Evolutionary conservation across 2,888 invertebrate genomes (phyloP).

Genomic region (Leptodirus hochenwartii): DNA sequence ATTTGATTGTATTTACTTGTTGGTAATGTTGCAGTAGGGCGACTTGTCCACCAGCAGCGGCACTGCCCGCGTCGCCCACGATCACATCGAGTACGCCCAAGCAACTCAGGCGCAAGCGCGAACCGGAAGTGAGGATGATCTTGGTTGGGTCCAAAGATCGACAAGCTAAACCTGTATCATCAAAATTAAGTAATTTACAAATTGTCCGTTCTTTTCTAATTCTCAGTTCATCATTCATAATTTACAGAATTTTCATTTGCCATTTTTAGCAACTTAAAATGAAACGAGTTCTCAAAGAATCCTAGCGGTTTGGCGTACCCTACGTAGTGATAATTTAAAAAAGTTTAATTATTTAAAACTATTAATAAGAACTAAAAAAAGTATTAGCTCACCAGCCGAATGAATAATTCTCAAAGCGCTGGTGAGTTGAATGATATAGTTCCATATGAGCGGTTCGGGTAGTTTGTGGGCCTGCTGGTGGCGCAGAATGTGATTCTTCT

Average conservation of each 20-base stretch:
- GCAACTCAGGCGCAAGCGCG: constrained; percentile 59
- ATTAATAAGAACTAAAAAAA: no score
- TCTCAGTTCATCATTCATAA: no score
- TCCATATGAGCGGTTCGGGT: constrained; percentile 88
- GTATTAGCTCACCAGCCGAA: constrained; percentile 29
- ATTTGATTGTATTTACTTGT: constrained; percentile 37
- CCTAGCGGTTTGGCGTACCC: no score
- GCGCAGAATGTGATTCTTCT: constrained; percentile 63
- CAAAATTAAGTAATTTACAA: no score
- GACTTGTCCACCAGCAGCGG: constrained; percentile 37
- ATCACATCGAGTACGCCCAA: constrained; percentile 67
- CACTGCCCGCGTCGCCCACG: constrained; percentile 51
- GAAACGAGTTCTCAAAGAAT: no score
- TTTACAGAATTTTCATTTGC: no score
- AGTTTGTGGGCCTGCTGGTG: constrained; percentile 52
- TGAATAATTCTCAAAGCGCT: constrained; percentile 87
- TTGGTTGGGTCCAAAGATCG: constrained; percentile 84
- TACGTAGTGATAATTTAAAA: no score
- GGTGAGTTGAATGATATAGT: constrained; percentile 86
- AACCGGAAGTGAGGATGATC: constrained; percentile 40
- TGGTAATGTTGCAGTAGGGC: constrained; percentile 51
- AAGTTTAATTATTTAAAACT: no score
- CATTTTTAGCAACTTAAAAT: no score
- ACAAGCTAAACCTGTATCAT: constrained; percentile 52
- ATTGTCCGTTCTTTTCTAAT: no score